Percentiles rank a stretch among this genome's conserved stretches.
Evolutionary conservation across 1,140 invertebrate species (phyloP).

Genomic region (Phocides pigmalion): DNA sequence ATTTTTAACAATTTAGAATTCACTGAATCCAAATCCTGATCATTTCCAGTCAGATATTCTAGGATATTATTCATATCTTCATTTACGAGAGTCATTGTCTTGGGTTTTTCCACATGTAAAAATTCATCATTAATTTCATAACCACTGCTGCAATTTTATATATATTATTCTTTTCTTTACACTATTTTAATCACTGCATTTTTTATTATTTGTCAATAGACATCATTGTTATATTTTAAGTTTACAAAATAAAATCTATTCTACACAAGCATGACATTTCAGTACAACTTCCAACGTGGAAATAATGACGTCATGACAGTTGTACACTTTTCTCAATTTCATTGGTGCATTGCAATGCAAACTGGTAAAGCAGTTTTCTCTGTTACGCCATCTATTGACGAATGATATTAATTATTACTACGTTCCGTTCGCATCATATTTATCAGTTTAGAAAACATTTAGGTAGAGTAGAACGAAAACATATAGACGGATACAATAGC

Average conservation of each 20-base stretch:
- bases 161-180: conserved; percentile 39
- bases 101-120: conserved; percentile 39
- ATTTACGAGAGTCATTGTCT: conserved; percentile 64
- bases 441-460: not conserved
- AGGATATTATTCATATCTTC: conserved; percentile 69
- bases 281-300: conserved; percentile 81
- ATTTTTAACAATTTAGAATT: conserved; percentile 62
- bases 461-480: no score
- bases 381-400: conserved; percentile 56
- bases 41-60: conserved; percentile 67
- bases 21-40: conserved; percentile 52
- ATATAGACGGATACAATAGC: no score
- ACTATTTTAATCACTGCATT: conserved; percentile 28
- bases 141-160: conserved; percentile 28
- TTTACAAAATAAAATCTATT: conserved; percentile 60
- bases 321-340: conserved; percentile 69
- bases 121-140: conserved; percentile 42
- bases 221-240: conserved; percentile 47
- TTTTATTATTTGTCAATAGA: not conserved
- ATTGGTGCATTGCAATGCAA: conserved; percentile 59
- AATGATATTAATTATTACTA: not conserved
- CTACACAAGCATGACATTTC: conserved; percentile 68
- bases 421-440: conserved; percentile 1
- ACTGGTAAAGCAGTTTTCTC: conserved; percentile 52
- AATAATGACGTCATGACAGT: conserved; percentile 82